Conservation (phyloP, 2,888 invertebrate species). For the Ctenicera cuprea region DNA sequence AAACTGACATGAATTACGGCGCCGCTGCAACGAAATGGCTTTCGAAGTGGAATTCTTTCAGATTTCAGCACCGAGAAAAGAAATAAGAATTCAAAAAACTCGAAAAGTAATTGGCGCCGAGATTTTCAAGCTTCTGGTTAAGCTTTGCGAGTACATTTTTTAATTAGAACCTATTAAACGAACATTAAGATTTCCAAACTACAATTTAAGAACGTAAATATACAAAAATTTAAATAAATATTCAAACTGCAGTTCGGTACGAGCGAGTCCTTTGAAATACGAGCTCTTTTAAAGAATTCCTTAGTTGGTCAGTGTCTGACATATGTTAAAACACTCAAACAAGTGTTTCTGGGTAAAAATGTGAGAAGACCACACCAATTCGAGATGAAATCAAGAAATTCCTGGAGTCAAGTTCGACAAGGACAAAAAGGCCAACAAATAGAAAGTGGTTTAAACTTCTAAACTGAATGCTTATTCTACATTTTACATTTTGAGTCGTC, state of each 20-base stretch:
- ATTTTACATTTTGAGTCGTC: slow-evolving; percentile 22
- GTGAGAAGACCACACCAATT: slow-evolving; percentile 42
- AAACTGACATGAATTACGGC: slow-evolving; percentile 37
- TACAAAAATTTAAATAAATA: not conserved
- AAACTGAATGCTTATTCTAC: slow-evolving; percentile 15
- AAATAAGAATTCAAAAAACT: not conserved
- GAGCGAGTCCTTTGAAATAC: slow-evolving; percentile 29
- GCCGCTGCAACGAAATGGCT: slow-evolving; percentile 31
- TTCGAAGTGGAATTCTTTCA: slow-evolving; percentile 32
- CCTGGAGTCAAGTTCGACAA: slow-evolving; percentile 38
- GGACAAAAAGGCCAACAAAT: slow-evolving; percentile 40
- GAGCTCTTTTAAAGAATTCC: slow-evolving; percentile 29
- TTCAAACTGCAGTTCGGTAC: not conserved
- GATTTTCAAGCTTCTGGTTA: not conserved
- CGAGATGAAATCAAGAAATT: slow-evolving; percentile 45
- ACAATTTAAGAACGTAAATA: not conserved
- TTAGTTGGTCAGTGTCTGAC: slow-evolving; percentile 33
- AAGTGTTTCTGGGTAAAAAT: slow-evolving; percentile 44
- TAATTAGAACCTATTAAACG: too few relatives aligned
- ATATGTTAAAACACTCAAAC: slow-evolving; percentile 36
- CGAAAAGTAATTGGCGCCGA: not conserved
- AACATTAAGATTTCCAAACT: not conserved
- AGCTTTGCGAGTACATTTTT: not conserved
- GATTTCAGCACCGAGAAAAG: slow-evolving; percentile 16
- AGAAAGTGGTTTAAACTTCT: slow-evolving; percentile 42